Evolutionary conservation across 2,113 vertebrate species (phyloP).

Genomic region (Hippocampus mohnikei): DNA sequence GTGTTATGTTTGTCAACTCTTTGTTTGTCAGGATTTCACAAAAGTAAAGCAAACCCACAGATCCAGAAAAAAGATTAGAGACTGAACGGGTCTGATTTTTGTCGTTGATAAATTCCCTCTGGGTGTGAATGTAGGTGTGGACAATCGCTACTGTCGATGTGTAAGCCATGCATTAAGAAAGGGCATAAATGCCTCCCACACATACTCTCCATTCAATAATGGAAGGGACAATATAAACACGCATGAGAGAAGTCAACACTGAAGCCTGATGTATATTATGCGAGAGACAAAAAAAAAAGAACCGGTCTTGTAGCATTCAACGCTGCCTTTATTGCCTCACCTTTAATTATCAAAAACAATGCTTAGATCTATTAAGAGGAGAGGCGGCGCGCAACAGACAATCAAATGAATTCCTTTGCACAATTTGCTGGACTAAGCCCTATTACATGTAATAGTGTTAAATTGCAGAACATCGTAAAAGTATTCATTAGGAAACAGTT

Average conservation of each 20-base stretch:
- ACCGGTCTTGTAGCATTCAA: slow-evolving; percentile 6
- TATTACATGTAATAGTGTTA: neutral
- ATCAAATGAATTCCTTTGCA: neutral
- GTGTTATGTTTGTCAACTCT: neutral
- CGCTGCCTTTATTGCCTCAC: neutral
- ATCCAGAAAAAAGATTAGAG: no score
- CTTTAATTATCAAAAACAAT: neutral
- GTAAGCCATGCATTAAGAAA: neutral
- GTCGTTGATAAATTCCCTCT: neutral
- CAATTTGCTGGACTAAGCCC: neutral
- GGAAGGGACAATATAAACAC: slow-evolving; percentile 4
- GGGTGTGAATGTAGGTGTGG: neutral
- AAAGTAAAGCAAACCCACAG: no score
- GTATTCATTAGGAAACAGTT: neutral
- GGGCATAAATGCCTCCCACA: neutral
- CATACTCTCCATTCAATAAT: neutral
- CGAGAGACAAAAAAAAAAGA: neutral
- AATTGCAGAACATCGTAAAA: neutral
- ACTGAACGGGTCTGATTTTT: neutral
- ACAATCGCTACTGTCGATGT: neutral
- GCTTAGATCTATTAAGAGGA: neutral
- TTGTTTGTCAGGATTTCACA: neutral
- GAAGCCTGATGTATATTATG: neutral
- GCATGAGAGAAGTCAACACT: neutral
- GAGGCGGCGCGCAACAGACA: neutral